Conservation (phyloP, 2,797 vertebrate species). For the Pelochelys cantorii region DNA sequence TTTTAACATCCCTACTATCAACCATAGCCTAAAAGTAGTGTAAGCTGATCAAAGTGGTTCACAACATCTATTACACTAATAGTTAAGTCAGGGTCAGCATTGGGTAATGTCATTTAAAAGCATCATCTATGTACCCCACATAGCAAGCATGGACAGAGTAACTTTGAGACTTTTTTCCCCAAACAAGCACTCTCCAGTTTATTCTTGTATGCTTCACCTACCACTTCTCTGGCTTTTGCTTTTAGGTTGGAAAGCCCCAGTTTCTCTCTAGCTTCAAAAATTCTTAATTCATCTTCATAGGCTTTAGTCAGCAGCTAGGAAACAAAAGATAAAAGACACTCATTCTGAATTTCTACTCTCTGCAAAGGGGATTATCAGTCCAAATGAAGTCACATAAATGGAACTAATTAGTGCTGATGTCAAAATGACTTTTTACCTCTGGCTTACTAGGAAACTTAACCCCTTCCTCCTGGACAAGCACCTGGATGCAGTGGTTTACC, state of each 20-base stretch:
- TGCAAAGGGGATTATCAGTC: no score
- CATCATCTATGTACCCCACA: background rate
- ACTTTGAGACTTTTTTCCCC: background rate
- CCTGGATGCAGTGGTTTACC: background rate
- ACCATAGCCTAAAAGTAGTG: background rate
- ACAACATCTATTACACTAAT: background rate
- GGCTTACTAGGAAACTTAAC: background rate
- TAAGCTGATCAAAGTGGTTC: background rate
- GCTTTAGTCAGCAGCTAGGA: constrained; percentile 80
- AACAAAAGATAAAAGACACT: background rate
- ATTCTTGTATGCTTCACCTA: constrained; percentile 1
- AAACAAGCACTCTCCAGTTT: background rate
- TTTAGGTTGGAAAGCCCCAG: constrained; percentile 79
- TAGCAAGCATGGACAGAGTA: background rate
- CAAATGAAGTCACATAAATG: background rate
- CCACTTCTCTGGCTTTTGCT: constrained; percentile 81
- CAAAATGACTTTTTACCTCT: background rate
- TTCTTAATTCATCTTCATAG: constrained; percentile 86
- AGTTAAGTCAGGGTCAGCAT: background rate
- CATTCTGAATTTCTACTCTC: background rate
- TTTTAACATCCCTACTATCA: no score
- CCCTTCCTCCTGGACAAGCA: background rate
- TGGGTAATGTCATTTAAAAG: background rate
- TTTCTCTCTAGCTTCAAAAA: constrained; percentile 82
- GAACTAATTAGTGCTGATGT: background rate